Conservation (phyloP, 2,797 vertebrate genomes). For the Cryptoblepharus egeriae region DNA sequence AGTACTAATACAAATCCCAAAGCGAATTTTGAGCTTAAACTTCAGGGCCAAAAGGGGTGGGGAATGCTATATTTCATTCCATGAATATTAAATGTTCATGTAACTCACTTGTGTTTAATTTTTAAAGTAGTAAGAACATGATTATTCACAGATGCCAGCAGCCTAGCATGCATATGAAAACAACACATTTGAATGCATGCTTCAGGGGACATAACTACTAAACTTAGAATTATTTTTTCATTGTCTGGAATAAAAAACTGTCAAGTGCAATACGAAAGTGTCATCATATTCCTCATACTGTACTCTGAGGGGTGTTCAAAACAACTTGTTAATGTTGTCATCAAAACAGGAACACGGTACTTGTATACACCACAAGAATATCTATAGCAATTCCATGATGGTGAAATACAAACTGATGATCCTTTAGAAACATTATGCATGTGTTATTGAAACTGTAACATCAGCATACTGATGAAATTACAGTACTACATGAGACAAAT, state of each 20-base stretch:
- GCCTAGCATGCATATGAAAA: conserved; percentile 9
- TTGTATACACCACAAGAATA: not conserved
- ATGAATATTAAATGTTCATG: not conserved
- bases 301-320: not conserved
- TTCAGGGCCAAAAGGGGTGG: not conserved
- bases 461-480: conserved; percentile 27
- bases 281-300: conserved; percentile 8
- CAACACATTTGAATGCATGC: conserved; percentile 4
- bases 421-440: conserved; percentile 13
- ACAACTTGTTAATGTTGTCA: conserved; percentile 14
- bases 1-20: not conserved
- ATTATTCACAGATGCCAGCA: conserved; percentile 16
- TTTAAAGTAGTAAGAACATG: conserved; percentile 4
- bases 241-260: conserved; percentile 31
- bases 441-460: conserved; percentile 4
- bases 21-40: not conserved
- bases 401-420: not conserved
- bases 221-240: conserved; percentile 26
- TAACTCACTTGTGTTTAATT: conserved; percentile 15
- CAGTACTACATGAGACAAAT: conserved; percentile 14
- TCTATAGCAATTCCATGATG: not conserved
- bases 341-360: not conserved
- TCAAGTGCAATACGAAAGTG: conserved; percentile 20
- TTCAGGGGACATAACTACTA: conserved; percentile 22
- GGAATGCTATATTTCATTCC: not conserved